phyloP scores from a whole-genome alignment of 2,888 invertebrate genomes.

The Platycheirus albimanus region DNA sequence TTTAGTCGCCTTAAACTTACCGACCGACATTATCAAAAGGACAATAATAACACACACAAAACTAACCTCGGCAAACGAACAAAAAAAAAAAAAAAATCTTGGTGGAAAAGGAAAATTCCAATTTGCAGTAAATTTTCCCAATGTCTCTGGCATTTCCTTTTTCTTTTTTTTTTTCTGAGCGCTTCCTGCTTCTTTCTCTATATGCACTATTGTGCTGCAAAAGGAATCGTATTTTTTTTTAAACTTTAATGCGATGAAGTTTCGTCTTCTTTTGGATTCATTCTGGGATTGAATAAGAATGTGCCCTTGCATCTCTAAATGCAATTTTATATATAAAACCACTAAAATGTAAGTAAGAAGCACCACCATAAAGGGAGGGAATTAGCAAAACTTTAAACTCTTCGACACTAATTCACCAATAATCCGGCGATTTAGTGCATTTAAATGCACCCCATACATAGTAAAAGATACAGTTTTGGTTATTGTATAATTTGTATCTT shows the following conservation, averaged over 20 bases:
- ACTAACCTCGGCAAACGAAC: constrained; percentile 21
- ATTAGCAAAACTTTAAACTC: constrained; percentile 23
- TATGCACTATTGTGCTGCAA: constrained; percentile 36
- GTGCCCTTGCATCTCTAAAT: constrained; percentile 54
- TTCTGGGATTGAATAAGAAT: constrained; percentile 44
- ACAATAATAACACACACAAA: constrained; percentile 36
- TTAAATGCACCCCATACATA: constrained; percentile 13
- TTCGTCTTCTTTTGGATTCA: constrained; percentile 28
- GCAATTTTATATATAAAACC: constrained; percentile 36
- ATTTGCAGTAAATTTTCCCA: constrained; percentile 46
- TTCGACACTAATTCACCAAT: constrained; percentile 51
- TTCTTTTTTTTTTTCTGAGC: constrained; percentile 6
- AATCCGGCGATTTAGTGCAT: constrained; percentile 56
- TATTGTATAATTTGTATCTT: constrained; percentile 8
- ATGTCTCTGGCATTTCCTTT: constrained; percentile 29
- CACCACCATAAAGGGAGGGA: background rate
- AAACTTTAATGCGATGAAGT: constrained; percentile 40
- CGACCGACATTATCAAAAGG: constrained; percentile 23
- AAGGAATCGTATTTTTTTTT: background rate
- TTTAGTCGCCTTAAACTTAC: constrained; percentile 34
- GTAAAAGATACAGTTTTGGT: constrained; percentile 12
- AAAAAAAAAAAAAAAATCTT: constrained; percentile 8
- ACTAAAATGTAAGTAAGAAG: constrained; percentile 28
- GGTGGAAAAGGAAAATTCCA: constrained; percentile 36
- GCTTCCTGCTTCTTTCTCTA: constrained; percentile 33